Conservation (phyloP, 2,888 invertebrate species). For the Cataglyphis albicans region DNA sequence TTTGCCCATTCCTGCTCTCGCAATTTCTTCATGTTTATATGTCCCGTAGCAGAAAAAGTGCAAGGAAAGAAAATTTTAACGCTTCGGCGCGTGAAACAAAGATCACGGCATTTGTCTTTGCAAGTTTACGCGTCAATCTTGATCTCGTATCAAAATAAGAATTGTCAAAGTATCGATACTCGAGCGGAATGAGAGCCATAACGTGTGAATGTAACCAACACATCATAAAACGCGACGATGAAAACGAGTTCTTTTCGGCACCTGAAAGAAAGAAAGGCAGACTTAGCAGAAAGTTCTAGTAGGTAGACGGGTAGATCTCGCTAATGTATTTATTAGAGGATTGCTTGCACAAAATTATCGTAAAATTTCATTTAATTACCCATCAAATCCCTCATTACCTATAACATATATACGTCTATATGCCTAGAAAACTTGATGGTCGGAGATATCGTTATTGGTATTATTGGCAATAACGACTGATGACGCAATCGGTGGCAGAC, state of each 20-base stretch:
- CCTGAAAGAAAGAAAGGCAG: conserved; percentile 40
- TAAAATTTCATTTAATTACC: conserved; percentile 70
- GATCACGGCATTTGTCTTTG: not conserved
- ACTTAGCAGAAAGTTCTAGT: conserved; percentile 3
- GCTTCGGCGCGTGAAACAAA: conserved; percentile 34
- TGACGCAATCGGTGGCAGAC: conserved; percentile 52
- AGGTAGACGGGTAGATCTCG: conserved; percentile 28
- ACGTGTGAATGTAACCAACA: conserved; percentile 47
- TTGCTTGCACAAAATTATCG: conserved; percentile 60
- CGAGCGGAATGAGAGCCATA: conserved; percentile 40
- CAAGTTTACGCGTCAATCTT: not conserved
- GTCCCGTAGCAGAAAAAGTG: conserved; percentile 45
- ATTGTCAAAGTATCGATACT: conserved; percentile 1
- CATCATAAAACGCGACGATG: conserved; percentile 58
- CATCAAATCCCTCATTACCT: conserved; percentile 10
- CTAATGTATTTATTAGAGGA: conserved; percentile 67
- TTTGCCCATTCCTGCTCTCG: conserved; percentile 39
- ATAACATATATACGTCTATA: not conserved
- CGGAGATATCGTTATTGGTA: conserved; percentile 34
- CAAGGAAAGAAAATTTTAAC: conserved; percentile 45
- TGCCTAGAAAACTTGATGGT: not conserved
- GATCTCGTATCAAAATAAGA: not conserved
- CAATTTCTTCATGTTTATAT: conserved; percentile 36
- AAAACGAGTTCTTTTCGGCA: conserved; percentile 50
- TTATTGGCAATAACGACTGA: conserved; percentile 54